These are phyloP conservation scores for Spisula subtruncata DNA, from an alignment of 2,888 invertebrate species.

Conservation along the genomic window DNA sequence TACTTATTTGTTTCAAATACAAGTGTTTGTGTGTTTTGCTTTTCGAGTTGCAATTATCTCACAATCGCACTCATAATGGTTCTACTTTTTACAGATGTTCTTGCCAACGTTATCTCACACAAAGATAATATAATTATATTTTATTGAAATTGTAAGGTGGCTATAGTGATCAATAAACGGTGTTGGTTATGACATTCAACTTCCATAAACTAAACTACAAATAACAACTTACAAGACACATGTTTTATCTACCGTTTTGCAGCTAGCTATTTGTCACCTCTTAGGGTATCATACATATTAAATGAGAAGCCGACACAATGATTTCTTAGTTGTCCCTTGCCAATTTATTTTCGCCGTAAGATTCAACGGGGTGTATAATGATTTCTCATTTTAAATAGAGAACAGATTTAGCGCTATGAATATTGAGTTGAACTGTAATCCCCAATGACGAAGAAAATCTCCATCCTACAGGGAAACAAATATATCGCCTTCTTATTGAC, in stretches of 20 bases:
- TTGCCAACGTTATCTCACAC: too few species aligned
- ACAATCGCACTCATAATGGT: too few species aligned
- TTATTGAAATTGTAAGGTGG: too few species aligned
- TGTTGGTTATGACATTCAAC: too few species aligned
- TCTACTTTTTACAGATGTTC: too few species aligned
- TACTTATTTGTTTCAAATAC: too few species aligned
- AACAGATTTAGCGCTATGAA: constrained; percentile 14
- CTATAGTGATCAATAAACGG: too few species aligned
- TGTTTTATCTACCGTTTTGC: background rate
- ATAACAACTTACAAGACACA: background rate
- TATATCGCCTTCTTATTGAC: background rate
- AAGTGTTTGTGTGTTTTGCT: too few species aligned
- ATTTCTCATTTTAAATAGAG: background rate
- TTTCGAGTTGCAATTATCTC: too few species aligned
- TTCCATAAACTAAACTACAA: too few species aligned
- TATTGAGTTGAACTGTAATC: background rate
- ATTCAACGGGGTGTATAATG: background rate
- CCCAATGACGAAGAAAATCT: background rate
- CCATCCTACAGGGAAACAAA: background rate
- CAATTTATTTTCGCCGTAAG: constrained; percentile 18
- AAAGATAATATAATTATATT: too few species aligned
- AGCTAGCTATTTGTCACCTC: background rate
- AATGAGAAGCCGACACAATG: background rate
- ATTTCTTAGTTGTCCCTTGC: background rate
- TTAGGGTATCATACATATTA: background rate